phyloP scores from a whole-genome alignment of 53 echinoderm and acorn worm genomes.

The Crossaster papposus region DNA sequence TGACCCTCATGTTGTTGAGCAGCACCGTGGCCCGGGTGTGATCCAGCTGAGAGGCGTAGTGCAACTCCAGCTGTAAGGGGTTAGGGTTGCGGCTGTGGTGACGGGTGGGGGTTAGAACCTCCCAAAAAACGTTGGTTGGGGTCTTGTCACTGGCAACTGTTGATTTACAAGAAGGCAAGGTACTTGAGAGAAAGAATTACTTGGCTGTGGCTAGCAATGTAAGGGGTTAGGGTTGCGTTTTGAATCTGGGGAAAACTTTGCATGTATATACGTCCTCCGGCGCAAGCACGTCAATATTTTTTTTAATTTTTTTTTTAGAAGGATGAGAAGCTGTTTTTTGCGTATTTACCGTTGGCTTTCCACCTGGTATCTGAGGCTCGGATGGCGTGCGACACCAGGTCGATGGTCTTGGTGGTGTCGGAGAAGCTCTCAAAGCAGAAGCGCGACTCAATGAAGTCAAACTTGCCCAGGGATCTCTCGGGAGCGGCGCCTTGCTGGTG shows the following conservation, averaged over 20 bases:
- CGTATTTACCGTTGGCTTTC: conserved; percentile 62
- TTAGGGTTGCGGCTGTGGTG: conserved; percentile 93
- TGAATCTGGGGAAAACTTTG: too few species aligned
- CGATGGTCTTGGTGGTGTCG: conserved; percentile 86
- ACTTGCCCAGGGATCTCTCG: conserved; percentile 83
- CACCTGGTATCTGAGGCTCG: conserved; percentile 92
- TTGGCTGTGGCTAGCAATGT: too few species aligned
- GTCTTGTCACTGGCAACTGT: conserved; percentile 29
- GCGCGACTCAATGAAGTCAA: conserved; percentile 94
- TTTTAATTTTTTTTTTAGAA: too few species aligned
- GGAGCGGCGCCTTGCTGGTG: conserved; percentile 53
- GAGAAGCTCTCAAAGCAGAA: conserved; percentile 96
- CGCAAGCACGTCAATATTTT: too few species aligned
- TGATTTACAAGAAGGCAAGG: background rate
- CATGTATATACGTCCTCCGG: background rate
- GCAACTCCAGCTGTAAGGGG: conserved; percentile 95
- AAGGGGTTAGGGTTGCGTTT: too few species aligned
- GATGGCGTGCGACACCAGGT: conserved; percentile 96
- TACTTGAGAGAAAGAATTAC: background rate
- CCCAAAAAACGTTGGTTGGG: conserved; percentile 83
- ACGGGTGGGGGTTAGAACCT: conserved; percentile 87
- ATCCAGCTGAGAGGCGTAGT: conserved; percentile 80
- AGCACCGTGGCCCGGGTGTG: conserved; percentile 85
- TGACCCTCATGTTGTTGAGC: conserved; percentile 98
- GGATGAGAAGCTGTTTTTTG: too few species aligned